A percentile compares a stretch with the other conserved stretches of the same genome.
Evolutionary conservation across 2,797 vertebrate genomes (phyloP).

Genomic region (Myripristis jacobus): DNA sequence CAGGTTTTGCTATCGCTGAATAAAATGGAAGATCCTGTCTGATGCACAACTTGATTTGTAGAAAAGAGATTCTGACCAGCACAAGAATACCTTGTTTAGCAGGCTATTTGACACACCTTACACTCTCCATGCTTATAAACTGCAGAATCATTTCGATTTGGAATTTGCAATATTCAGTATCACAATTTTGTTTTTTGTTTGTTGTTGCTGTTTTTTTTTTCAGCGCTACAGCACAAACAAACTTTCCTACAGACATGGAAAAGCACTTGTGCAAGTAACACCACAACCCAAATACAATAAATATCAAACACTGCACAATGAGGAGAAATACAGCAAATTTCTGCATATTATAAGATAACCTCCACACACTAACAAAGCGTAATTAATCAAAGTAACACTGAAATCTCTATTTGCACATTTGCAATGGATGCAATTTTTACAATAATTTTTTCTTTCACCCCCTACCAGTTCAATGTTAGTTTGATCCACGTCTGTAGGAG

Average conservation of each 20-base stretch:
- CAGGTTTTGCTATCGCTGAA: neutral
- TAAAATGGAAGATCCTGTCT: conserved; percentile 1
- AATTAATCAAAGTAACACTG: neutral
- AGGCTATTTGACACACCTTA: neutral
- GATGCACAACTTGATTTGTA: neutral
- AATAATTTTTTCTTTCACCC: conserved; percentile 22
- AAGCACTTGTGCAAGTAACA: neutral
- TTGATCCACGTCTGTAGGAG: neutral
- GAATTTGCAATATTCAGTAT: neutral
- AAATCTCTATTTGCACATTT: conserved; percentile 3
- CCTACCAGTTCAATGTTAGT: conserved; percentile 10
- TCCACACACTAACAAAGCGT: neutral
- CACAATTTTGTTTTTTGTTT: neutral
- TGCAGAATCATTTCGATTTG: neutral
- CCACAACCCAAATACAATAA: conserved; percentile 7
- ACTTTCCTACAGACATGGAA: neutral
- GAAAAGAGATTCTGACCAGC: neutral
- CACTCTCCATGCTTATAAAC: neutral
- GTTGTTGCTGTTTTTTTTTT: neutral
- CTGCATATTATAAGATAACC: neutral
- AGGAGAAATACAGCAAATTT: neutral
- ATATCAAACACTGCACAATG: neutral
- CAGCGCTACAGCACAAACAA: neutral
- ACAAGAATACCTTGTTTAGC: neutral
- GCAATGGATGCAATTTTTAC: neutral